phyloP scores from a whole-genome alignment of 2,113 vertebrate genomes.

The Trematomus loennbergii region DNA sequence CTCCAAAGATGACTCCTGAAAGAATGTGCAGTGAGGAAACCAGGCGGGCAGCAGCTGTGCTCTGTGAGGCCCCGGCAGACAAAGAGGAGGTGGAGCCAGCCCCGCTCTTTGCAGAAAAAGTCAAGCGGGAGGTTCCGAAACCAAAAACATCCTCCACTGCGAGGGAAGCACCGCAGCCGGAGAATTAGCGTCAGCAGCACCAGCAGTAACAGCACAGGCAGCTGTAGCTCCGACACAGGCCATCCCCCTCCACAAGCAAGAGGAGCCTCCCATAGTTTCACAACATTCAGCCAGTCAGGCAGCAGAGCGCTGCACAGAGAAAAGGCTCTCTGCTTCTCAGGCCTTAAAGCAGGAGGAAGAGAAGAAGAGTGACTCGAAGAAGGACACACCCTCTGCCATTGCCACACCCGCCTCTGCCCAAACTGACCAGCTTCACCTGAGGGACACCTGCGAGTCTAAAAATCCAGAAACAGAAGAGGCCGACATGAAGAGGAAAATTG shows the following conservation, averaged over 20 bases:
- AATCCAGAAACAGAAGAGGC: conserved; percentile 68
- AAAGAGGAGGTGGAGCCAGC: conserved; percentile 85
- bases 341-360: conserved; percentile 61
- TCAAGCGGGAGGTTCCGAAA: conserved; percentile 84
- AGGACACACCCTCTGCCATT: conserved; percentile 75
- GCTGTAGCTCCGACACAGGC: conserved; percentile 70
- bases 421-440: conserved; percentile 57
- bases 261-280: conserved; percentile 84
- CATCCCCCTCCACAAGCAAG: conserved; percentile 76
- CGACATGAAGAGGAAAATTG: conserved; percentile 85
- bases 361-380: conserved; percentile 63
- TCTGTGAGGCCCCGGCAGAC: conserved; percentile 81
- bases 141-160: conserved; percentile 81
- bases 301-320: conserved; percentile 77
- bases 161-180: conserved; percentile 79
- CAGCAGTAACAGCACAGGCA: conserved; percentile 70
- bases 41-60: conserved; percentile 80
- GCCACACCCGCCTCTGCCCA: conserved; percentile 56
- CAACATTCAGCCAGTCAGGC: conserved; percentile 76
- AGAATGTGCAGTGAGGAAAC: conserved; percentile 78
- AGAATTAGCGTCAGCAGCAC: conserved; percentile 79
- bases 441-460: conserved; percentile 48
- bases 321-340: conserved; percentile 62
- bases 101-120: conserved; percentile 76
- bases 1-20: conserved; percentile 73